These are phyloP conservation scores for Calliphora vicina DNA, from an alignment of 1,140 invertebrate genomes.

Conservation along the genomic window DNA sequence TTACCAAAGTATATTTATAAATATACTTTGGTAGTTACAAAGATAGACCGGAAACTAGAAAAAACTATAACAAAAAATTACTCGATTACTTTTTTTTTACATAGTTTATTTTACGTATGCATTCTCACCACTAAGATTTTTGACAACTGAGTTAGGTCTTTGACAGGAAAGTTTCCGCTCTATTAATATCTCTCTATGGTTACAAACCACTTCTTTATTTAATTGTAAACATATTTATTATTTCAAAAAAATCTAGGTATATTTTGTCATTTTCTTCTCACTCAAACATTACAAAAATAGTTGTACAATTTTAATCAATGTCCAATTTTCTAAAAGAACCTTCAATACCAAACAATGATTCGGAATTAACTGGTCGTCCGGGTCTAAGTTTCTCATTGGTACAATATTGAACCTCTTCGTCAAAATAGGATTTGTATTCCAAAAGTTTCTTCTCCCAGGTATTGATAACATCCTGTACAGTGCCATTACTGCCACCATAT, in stretches of 20 bases:
- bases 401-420: conserved; percentile 66
- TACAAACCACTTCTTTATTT: too few relatives aligned
- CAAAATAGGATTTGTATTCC: conserved; percentile 64
- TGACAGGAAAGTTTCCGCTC: too few relatives aligned
- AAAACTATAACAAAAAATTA: too few relatives aligned
- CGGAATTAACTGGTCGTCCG: conserved; percentile 68
- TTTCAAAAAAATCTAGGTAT: background rate
- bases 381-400: conserved; percentile 69
- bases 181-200: too few relatives aligned
- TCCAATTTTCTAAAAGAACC: conserved; percentile 71
- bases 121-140: too few relatives aligned
- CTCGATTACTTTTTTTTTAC: too few relatives aligned
- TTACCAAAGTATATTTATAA: too few relatives aligned
- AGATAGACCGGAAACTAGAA: too few relatives aligned
- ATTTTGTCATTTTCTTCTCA: background rate
- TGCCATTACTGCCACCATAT: conserved; percentile 67
- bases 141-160: too few relatives aligned
- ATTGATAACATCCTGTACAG: conserved; percentile 64
- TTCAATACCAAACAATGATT: conserved; percentile 70
- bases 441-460: conserved; percentile 67
- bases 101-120: too few relatives aligned
- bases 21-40: too few relatives aligned
- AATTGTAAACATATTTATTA: background rate
- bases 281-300: background rate
- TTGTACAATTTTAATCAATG: conserved; percentile 51